phyloP scores from a whole-genome alignment of 2,888 invertebrate species.

The Gari tellinella region DNA sequence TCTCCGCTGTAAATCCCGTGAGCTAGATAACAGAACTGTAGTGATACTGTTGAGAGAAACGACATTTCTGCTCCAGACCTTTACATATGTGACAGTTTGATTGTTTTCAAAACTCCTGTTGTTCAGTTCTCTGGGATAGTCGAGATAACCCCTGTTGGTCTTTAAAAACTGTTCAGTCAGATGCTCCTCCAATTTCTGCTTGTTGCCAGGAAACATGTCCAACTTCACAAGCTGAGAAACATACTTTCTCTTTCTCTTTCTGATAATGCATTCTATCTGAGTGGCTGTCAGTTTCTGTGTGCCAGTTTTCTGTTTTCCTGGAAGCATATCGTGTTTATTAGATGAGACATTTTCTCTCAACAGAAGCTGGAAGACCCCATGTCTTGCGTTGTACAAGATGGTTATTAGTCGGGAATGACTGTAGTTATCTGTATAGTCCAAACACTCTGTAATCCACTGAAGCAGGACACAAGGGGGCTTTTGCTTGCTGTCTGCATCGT shows the following conservation, averaged over 20 bases:
- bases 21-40: conserved; percentile 8
- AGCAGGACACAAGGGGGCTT: neutral
- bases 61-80: conserved; percentile 25
- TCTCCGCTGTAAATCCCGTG: conserved; percentile 7
- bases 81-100: conserved; percentile 16
- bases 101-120: conserved; percentile 26
- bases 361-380: conserved; percentile 18
- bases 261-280: conserved; percentile 30
- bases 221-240: conserved; percentile 11
- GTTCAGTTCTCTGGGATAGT: conserved; percentile 15
- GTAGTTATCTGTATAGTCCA: conserved; percentile 12
- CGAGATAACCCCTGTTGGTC: conserved; percentile 11
- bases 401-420: conserved; percentile 27
- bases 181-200: conserved; percentile 4
- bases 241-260: conserved; percentile 29
- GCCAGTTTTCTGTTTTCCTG: neutral
- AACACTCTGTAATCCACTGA: conserved; percentile 7
- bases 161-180: conserved; percentile 4
- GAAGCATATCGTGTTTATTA: conserved; percentile 5
- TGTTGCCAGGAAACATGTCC: conserved; percentile 43
- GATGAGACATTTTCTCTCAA: conserved; percentile 18
- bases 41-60: conserved; percentile 11
- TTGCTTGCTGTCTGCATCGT: neutral
- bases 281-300: conserved; percentile 35
- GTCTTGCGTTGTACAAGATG: conserved; percentile 27